Base-by-base conservation (phyloP, 2,888 invertebrate species). In the Agrilus mali region DNA sequence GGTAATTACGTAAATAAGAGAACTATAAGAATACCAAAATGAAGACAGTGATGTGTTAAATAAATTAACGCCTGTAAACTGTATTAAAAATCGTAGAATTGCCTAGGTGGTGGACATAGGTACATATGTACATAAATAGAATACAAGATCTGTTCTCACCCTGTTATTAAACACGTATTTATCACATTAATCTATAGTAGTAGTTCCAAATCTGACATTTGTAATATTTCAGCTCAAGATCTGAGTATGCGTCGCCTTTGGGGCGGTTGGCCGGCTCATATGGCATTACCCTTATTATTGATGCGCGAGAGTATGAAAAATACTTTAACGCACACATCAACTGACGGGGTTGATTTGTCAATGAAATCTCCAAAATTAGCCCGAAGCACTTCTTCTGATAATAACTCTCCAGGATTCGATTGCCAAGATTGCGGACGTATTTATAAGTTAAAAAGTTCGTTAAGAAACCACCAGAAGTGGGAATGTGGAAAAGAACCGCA, bases 401-500 rank as follows among this genome's bases (percentile, higher is more conserved):
- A 33, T n/a, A 38, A 41, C 7, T 36, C n/a, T 5, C 71, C 71
- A 53, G 68, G 71, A 63, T 82, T 81, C 72, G 71, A 75, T 42
- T 84, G 84, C 66, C 78, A 81, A 42, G 80, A 82, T 57, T 87
- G 86, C 67, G 84, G 84, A 48, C 75, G 86, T 52, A 77, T 80
- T 47, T 87, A 87, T 70, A 86, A 86, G 66, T 73, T 86, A 52
- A 85, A 85, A 67, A 85, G 85, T 52, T 86, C 86, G 48, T 69
- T 84, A 56, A 74, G 82, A 48, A 82, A 82, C 65, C 82, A 83
- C 61, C 78, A 80, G 69, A 82, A 82, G 65, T 82, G 81, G 82
- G 82, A 84, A 66, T 84, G 83, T 65, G 82, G 82, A 59, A 83
- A 83, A 65, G 83, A 83, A 64, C 84, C 83, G 13, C 82, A 82